phyloP scores from a whole-genome alignment of 2,113 vertebrate species.

The Daboia siamensis region DNA sequence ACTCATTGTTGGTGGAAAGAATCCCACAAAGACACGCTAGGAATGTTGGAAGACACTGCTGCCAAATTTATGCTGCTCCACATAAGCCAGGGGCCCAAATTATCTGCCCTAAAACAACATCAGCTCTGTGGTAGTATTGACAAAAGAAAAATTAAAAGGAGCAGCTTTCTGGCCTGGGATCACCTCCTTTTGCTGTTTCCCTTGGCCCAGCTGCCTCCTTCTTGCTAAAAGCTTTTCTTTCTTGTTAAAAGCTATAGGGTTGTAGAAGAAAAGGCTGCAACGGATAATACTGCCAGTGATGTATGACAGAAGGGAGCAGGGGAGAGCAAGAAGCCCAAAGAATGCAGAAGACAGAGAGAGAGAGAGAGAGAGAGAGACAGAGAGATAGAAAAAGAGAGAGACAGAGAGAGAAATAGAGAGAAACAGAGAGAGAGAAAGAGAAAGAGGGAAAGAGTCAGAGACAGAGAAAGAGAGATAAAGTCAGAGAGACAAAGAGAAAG shows the following conservation, averaged over 20 bases:
- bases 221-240: not conserved
- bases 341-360: not conserved
- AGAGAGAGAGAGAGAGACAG: fast-evolving
- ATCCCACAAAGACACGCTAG: not conserved
- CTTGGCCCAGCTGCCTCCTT: not conserved
- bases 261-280: not conserved
- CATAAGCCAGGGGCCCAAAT: not conserved
- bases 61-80: not conserved
- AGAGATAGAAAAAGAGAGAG: not conserved
- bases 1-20: not conserved
- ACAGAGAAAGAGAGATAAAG: no score
- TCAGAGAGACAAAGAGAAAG: no score
- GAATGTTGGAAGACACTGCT: not conserved
- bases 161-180: slow-evolving; percentile 2
- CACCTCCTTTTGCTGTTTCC: not conserved
- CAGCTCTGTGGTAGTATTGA: not conserved
- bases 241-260: not conserved
- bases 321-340: not conserved
- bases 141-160: not conserved
- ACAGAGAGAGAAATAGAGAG: no score
- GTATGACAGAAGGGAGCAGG: not conserved
- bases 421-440: no score
- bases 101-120: not conserved
- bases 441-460: no score
- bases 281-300: not conserved